Evolutionary conservation across 2,888 invertebrate genomes (phyloP).

Genomic region (Chrysopilus asiliformis): DNA sequence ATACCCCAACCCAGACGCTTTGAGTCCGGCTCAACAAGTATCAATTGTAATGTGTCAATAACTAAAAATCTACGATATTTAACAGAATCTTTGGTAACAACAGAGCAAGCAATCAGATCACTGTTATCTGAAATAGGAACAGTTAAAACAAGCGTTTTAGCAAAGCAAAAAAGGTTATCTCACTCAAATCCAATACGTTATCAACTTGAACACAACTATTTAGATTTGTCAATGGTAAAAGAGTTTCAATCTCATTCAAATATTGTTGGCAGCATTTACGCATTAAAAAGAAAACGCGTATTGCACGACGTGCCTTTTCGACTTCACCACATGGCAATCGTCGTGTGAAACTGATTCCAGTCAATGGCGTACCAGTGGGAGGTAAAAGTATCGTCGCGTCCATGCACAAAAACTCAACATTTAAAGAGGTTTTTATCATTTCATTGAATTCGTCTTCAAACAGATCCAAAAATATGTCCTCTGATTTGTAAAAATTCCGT

Average conservation of each 20-base stretch:
- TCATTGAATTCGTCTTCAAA: constrained; percentile 97
- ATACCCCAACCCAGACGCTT: constrained; percentile 95
- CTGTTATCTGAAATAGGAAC: constrained; percentile 72
- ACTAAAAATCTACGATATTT: constrained; percentile 91
- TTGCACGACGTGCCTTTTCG: constrained; percentile 75
- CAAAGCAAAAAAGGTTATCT: no score
- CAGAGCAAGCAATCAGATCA: constrained; percentile 92
- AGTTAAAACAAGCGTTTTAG: no score
- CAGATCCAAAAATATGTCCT: constrained; percentile 96
- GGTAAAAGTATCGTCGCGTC: constrained; percentile 90
- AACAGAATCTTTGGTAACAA: constrained; percentile 76
- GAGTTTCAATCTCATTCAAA: constrained; percentile 67
- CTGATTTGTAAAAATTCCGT: constrained; percentile 89
- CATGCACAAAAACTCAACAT: constrained; percentile 93
- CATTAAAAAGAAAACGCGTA: constrained; percentile 83
- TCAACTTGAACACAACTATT: constrained; percentile 83
- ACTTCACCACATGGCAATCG: constrained; percentile 93
- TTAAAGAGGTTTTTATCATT: constrained; percentile 71
- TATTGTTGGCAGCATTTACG: constrained; percentile 67
- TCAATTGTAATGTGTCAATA: constrained; percentile 88
- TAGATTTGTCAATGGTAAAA: constrained; percentile 80
- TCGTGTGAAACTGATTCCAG: constrained; percentile 87
- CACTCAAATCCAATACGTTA: constrained; percentile 92
- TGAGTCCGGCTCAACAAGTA: constrained; percentile 93
- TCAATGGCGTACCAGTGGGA: constrained; percentile 91